Conservation (phyloP, 2,888 invertebrate genomes). For the Elysia crispata region DNA sequence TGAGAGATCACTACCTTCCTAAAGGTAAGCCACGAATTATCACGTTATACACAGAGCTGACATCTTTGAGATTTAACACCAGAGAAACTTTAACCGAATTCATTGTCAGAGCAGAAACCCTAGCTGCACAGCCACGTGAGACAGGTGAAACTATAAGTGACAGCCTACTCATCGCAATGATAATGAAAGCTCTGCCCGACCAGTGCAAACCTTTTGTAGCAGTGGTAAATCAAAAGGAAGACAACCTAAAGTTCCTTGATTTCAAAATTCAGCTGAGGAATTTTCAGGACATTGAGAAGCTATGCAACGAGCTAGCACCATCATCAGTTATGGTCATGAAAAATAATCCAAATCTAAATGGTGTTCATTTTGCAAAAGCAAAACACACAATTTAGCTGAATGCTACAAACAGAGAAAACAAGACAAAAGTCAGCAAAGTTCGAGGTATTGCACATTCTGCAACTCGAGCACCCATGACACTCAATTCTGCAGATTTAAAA, state of each 20-base stretch:
- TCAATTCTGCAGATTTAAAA: background rate
- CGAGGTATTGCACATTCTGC: background rate
- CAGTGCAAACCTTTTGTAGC: constrained; percentile 46
- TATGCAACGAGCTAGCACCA: background rate
- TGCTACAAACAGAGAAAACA: background rate
- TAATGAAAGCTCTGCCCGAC: constrained; percentile 50
- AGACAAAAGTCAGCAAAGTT: background rate
- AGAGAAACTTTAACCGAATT: constrained; percentile 48
- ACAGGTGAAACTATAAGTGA: constrained; percentile 51
- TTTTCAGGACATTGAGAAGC: background rate
- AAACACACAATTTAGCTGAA: background rate
- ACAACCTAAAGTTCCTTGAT: background rate
- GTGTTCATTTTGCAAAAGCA: constrained; percentile 1
- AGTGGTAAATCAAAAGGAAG: constrained; percentile 45
- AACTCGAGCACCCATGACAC: background rate
- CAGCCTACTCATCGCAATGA: constrained; percentile 53
- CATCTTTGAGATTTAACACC: constrained; percentile 39
- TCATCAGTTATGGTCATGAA: background rate
- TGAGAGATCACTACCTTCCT: constrained; percentile 50
- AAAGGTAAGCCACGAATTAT: constrained; percentile 52
- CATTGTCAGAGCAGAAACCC: constrained; percentile 42
- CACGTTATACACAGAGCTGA: constrained; percentile 52
- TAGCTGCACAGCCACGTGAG: constrained; percentile 35
- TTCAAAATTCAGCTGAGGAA: background rate
- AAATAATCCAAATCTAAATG: background rate